Base-by-base conservation (phyloP, 2,797 vertebrate genomes). In the Coracias cyanogaster region DNA sequence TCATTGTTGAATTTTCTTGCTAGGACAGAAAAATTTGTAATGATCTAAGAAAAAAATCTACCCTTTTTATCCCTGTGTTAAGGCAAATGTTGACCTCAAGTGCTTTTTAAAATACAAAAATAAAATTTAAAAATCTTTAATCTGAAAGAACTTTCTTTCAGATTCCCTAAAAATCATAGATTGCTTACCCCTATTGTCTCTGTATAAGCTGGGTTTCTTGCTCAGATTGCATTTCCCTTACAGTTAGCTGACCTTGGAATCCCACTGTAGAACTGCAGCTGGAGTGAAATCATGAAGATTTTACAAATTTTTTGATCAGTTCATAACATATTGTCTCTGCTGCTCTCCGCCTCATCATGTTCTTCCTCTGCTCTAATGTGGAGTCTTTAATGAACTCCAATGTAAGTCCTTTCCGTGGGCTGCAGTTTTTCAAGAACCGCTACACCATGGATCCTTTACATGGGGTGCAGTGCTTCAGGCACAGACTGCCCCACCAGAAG, bases 271-370 rank as follows among this genome's bases (percentile, higher is more conserved):
- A 54, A 29, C 16, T 54, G 28, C 51, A 19, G 28, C 17, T 54
- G 51, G 28, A 54, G 28, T 31, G 51, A 15, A 31, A 29, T 31
- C 28, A 54, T 18, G 51, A 31, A 6, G 28, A 18, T 54, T 54
- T 54, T 28, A 29, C 28, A 18, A 31, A 52, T 29, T 31, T 54
- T 29, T 54, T 29, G 28, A 9, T 54, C 29, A 29, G 26, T 28
- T 61, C 31, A 37, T 52, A 35, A 52, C 0, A 0, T 21, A 13
- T 54, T 45, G 10, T 46, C 15, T 39, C 41, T 83, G 41, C 24
- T 0, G 1, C 4, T 64, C 15, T n/a, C 19, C n/a, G 39, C 17
- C 21, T 62, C 17, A 17, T 45, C 20, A 52, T 1, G 1, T 11
- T 52, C 21, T 62, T 21, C 20, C 9, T 21, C n/a, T 64, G 21